phyloP scores from a whole-genome alignment of 2,888 invertebrate genomes.

The Octodonta nipae region DNA sequence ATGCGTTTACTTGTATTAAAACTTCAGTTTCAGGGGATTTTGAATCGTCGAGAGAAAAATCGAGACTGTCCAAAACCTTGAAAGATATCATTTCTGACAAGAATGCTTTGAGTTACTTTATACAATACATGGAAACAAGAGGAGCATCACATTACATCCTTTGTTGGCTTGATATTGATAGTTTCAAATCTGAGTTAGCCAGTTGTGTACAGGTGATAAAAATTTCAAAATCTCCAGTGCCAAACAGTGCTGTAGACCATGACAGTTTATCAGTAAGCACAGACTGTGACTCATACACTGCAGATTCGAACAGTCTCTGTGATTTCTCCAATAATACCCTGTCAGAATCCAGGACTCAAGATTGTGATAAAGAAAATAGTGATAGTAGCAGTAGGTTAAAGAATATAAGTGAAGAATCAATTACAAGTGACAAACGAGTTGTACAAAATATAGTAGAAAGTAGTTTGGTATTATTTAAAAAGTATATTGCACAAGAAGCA shows the following conservation, averaged over 20 bases:
- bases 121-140: constrained; percentile 72
- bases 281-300: constrained; percentile 34
- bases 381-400: constrained; percentile 29
- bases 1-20: constrained; percentile 3
- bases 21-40: constrained; percentile 22
- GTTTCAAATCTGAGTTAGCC: constrained; percentile 33
- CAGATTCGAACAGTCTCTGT: constrained; percentile 30
- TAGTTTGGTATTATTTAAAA: constrained; percentile 62
- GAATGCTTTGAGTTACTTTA: constrained; percentile 67
- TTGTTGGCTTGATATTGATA: constrained; percentile 66
- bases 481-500: constrained; percentile 60
- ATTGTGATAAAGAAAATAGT: constrained; percentile 29
- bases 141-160: constrained; percentile 52
- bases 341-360: constrained; percentile 16
- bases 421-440: neutral
- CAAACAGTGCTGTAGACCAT: constrained; percentile 27
- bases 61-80: constrained; percentile 60
- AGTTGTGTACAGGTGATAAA: neutral
- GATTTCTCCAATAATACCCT: constrained; percentile 25
- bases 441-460: constrained; percentile 36
- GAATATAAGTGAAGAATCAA: constrained; percentile 11
- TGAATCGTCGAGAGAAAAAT: constrained; percentile 28
- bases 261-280: constrained; percentile 36
- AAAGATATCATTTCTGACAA: constrained; percentile 64
- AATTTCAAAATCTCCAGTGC: neutral